Base-by-base conservation (phyloP, 2,113 vertebrate species). In the Garra rufa region DNA sequence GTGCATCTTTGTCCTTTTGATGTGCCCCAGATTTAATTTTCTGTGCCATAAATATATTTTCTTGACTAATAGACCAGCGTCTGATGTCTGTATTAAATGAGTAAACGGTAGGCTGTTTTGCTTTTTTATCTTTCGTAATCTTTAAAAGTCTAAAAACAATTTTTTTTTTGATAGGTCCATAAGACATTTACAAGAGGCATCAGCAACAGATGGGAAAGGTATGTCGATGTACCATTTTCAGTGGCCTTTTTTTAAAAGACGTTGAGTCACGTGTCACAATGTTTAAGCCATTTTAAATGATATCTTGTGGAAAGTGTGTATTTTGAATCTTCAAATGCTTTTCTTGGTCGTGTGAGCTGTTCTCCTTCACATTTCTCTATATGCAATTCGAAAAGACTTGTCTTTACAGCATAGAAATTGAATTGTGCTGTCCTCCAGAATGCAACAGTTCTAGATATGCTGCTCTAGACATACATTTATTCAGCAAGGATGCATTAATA, bases 121-220 rank as follows among this genome's bases (percentile, higher is more conserved):
- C 1, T 1, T 28, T 44, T 61, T 30, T 80, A 48, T 46, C 2
- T 65, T 65, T 65, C 28, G 34, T 21, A 46, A 13, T 80, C 43
- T 6, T n/a, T n/a, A n/a, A n/a, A 75, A 26, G 26, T 30, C 46
- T 76, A 19, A 52, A 76, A 76, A 5, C 48, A 30, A 17, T 52
- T 44, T 24, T 57, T 46, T 81, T 63, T 61, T 71, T 15, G 55
- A 57, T 86, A 97, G 96, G 96, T 97, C 96, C 55, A 96, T 97
- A 89, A 94, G 96, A 86, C 96, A 97, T 88, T 94, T 97, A 86
- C 96, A 97, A 86, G 96, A 97, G 89, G 95, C 95, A 0, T 97
- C 96, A 67, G 95, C 95, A 34, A 97, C 96, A 85, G 96, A 97
- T 87, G 96, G 96, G 34, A 97, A 97, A 95, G 96, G 96, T 93